A percentile compares a stretch with the other conserved stretches of the same genome.
phyloP scores from a whole-genome alignment of 2,888 invertebrate genomes.

The Harpalus rubripes region DNA sequence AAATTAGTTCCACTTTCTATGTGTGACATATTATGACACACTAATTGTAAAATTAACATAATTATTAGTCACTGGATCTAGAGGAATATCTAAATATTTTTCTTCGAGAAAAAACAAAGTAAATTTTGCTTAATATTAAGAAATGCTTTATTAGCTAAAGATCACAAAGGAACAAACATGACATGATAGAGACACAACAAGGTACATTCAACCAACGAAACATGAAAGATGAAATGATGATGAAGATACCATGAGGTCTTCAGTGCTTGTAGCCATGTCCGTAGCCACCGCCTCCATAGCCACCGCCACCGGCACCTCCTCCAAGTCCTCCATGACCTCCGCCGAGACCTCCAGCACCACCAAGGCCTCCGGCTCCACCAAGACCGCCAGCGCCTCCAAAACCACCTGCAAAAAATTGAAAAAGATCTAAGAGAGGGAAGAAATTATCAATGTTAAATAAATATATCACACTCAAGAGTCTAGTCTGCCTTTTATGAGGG shows the following conservation, averaged over 20 bases:
- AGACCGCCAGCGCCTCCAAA: constrained; percentile 18
- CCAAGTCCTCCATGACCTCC: constrained; percentile 4
- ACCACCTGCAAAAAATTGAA: constrained; percentile 45
- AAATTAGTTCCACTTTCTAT: no score
- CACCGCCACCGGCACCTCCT: constrained; percentile 18
- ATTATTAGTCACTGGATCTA: no score
- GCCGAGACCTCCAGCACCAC: constrained; percentile 53
- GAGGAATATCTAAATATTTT: no score
- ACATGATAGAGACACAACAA: background rate
- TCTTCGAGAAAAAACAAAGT: constrained; percentile 69
- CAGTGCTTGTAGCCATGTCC: constrained; percentile 31
- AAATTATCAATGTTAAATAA: background rate
- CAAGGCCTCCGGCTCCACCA: constrained; percentile 55
- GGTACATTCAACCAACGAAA: constrained; percentile 19
- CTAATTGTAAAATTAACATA: no score
- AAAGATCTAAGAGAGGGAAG: background rate
- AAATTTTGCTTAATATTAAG: background rate
- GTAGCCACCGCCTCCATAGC: constrained; percentile 1
- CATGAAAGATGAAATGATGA: constrained; percentile 14
- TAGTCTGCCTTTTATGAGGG: no score
- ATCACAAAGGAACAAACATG: constrained; percentile 70
- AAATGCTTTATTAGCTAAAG: constrained; percentile 66
- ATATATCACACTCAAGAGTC: no score
- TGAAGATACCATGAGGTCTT: constrained; percentile 9
- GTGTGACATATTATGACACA: no score